A percentile compares a stretch with the other conserved stretches of the same genome.
Evolutionary conservation across 2,797 vertebrate genomes (phyloP).

Genomic region (Acridotheres tristis): DNA sequence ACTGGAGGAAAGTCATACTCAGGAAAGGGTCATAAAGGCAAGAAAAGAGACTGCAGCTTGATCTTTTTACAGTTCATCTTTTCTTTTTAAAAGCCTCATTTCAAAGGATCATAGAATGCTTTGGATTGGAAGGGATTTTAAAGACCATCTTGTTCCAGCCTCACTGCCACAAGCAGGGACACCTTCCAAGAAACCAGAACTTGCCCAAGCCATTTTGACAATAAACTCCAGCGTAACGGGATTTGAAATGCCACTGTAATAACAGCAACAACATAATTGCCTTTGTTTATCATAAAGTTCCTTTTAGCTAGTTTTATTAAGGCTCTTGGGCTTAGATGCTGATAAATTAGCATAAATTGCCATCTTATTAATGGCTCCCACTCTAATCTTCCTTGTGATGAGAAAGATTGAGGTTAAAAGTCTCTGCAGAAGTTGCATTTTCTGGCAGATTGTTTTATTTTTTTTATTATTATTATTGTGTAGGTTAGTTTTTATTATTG

Average conservation of each 20-base stretch:
- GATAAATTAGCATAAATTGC: conserved; percentile 50
- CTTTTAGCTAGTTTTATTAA: conserved; percentile 37
- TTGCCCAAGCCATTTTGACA: not conserved
- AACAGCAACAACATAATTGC: not conserved
- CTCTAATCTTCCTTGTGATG: conserved; percentile 7
- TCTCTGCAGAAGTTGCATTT: not conserved
- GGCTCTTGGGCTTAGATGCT: not conserved
- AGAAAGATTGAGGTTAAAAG: conserved; percentile 3
- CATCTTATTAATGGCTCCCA: conserved; percentile 28
- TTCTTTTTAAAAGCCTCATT: not conserved
- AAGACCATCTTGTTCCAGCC: not conserved
- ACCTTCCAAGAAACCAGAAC: not conserved
- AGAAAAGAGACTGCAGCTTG: not conserved
- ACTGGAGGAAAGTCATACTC: not conserved
- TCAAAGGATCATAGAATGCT: not conserved
- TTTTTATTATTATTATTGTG: not conserved
- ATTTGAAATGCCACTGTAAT: not conserved
- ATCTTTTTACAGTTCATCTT: not conserved
- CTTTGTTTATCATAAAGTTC: conserved; percentile 16
- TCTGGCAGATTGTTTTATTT: not conserved
- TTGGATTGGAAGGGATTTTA: not conserved
- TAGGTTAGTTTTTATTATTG: not conserved
- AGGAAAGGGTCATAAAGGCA: not conserved
- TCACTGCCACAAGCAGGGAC: not conserved
- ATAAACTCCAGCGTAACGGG: not conserved